Percentiles rank a stretch among this genome's conserved stretches.
These are phyloP conservation scores for Bergia puertoricense DNA, from an alignment of 92 coral and sea anemone species.

Conservation along the genomic window DNA sequence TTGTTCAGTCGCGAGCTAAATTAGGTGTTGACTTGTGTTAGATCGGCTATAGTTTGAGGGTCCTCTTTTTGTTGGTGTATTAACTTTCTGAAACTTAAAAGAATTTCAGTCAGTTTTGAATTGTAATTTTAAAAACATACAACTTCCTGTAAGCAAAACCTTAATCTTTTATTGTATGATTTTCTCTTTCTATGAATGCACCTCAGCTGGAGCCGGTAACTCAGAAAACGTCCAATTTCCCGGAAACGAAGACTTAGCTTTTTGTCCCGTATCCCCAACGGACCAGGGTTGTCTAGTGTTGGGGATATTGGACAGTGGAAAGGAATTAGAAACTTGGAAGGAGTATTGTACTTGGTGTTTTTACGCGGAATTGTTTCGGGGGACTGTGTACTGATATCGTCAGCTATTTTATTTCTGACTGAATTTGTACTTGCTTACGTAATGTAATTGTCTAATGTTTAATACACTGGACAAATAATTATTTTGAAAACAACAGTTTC, in stretches of 20 bases:
- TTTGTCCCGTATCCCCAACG: background rate
- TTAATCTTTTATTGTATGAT: no score
- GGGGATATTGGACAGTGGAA: background rate
- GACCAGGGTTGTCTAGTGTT: background rate
- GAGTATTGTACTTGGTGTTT: background rate
- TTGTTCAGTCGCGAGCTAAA: no score
- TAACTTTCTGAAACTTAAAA: background rate
- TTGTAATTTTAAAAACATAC: background rate
- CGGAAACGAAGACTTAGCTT: background rate
- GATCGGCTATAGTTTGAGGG: conserved; percentile 42
- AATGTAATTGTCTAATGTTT: background rate
- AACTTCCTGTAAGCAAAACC: background rate
- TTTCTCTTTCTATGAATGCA: no score
- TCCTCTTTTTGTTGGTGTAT: no score
- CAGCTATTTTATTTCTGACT: no score
- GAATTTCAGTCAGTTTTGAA: no score
- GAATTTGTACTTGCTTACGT: background rate
- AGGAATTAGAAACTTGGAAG: background rate
- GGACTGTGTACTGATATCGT: background rate
- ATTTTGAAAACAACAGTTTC: background rate
- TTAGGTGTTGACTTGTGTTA: no score
- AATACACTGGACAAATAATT: no score
- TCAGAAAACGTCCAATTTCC: background rate
- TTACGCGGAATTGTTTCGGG: background rate
- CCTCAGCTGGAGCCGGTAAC: background rate